Percentiles rank a stretch among this genome's conserved stretches.
Evolutionary conservation across 2,113 vertebrate genomes (phyloP).

Genomic region (Carassius gibelio): DNA sequence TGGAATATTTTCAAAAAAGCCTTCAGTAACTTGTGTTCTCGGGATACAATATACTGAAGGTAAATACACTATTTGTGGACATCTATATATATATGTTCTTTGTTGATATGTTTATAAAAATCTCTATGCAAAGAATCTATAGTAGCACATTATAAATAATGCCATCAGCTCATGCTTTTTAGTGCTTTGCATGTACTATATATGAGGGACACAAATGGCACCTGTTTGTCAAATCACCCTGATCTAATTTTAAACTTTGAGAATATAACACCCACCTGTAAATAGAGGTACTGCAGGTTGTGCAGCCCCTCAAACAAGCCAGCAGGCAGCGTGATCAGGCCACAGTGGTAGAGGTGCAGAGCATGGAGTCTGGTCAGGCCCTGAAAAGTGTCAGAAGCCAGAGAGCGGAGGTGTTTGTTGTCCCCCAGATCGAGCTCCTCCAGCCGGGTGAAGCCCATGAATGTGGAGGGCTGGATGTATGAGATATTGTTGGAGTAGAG

Average conservation of each 20-base stretch:
- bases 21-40: not conserved
- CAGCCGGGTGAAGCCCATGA: constrained; percentile 88
- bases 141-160: not conserved
- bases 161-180: not conserved
- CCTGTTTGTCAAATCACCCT: too few species aligned
- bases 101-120: too few species aligned
- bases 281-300: constrained; percentile 95
- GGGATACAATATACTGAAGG: not conserved
- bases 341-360: constrained; percentile 94
- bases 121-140: too few species aligned
- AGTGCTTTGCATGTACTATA: too few species aligned
- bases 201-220: constrained; percentile 43
- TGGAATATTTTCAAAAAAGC: not conserved
- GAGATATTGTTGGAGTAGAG: constrained; percentile 98
- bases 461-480: constrained; percentile 90
- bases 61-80: not conserved
- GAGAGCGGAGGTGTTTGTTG: constrained; percentile 86
- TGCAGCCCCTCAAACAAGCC: constrained; percentile 89
- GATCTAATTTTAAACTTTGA: too few species aligned
- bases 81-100: not conserved
- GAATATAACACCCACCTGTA: constrained; percentile 74
- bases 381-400: constrained; percentile 91
- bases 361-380: constrained; percentile 90
- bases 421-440: constrained; percentile 98
- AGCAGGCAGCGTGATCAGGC: constrained; percentile 83